Evolutionary conservation across 2,113 vertebrate genomes (phyloP).

Genomic region (Oreocharis arfaki): DNA sequence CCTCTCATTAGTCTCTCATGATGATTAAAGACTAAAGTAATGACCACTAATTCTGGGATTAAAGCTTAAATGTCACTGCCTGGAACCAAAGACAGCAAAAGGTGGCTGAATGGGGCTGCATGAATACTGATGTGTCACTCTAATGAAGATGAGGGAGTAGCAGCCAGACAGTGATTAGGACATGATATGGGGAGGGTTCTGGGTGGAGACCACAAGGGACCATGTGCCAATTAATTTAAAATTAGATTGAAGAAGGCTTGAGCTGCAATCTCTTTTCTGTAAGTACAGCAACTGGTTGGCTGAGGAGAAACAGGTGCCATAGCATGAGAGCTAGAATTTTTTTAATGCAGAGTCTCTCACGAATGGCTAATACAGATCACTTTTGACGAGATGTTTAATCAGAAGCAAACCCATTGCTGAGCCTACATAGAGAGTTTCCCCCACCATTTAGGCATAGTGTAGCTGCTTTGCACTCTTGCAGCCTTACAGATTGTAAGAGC

Average conservation of each 20-base stretch:
- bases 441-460: neutral
- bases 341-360: neutral
- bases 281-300: neutral
- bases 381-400: neutral
- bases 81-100: neutral
- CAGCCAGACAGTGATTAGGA: neutral
- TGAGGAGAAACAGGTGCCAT: neutral
- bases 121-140: neutral
- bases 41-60: slow-evolving; percentile 11
- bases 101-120: neutral
- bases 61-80: slow-evolving; percentile 32
- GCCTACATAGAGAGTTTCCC: neutral
- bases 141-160: neutral
- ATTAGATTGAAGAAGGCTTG: neutral
- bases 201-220: neutral
- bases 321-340: neutral
- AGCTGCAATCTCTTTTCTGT: neutral
- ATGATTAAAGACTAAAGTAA: slow-evolving; percentile 44
- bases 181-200: neutral
- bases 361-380: neutral
- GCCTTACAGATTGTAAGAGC: neutral
- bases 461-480: neutral
- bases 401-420: neutral
- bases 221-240: neutral
- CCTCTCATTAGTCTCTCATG: neutral